Evolutionary conservation across 92 coral and sea anemone species (phyloP).

Genomic region (Epizoanthus illoricatus): DNA sequence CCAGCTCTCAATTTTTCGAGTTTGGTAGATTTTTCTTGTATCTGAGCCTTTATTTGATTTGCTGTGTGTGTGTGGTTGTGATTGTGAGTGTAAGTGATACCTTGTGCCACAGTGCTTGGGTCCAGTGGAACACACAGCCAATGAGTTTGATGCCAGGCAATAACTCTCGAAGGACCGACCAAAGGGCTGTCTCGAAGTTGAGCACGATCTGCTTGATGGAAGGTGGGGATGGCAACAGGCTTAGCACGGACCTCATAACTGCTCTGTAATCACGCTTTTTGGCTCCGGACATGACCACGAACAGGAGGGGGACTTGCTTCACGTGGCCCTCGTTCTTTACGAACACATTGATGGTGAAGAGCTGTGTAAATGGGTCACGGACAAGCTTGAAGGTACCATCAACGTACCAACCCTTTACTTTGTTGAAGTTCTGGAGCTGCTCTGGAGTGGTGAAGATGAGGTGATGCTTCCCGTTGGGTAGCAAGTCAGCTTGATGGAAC

Average conservation of each 20-base stretch:
- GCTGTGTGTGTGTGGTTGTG: no score
- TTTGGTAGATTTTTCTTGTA: no score
- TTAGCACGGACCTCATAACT: neutral
- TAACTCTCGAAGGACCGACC: neutral
- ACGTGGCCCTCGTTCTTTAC: neutral
- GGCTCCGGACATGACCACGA: neutral
- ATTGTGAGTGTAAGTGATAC: neutral
- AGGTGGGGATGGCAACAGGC: neutral
- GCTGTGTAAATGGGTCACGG: neutral
- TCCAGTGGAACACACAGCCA: conserved; percentile 19
- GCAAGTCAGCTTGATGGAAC: conserved; percentile 6
- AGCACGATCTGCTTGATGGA: neutral
- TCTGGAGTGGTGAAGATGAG: neutral
- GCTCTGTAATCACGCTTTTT: neutral
- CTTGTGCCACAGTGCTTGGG: conserved; percentile 11
- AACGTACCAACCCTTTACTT: conserved; percentile 17
- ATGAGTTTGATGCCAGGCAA: neutral
- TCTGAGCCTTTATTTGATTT: no score
- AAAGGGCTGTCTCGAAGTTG: conserved; percentile 12
- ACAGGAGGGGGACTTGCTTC: neutral
- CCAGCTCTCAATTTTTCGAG: no score
- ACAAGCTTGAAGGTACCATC: conserved; percentile 1
- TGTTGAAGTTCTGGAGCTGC: neutral
- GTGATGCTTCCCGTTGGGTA: neutral
- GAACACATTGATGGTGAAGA: neutral